Conservation (phyloP, 2,888 invertebrate species). For the Epiblema foenella region DNA sequence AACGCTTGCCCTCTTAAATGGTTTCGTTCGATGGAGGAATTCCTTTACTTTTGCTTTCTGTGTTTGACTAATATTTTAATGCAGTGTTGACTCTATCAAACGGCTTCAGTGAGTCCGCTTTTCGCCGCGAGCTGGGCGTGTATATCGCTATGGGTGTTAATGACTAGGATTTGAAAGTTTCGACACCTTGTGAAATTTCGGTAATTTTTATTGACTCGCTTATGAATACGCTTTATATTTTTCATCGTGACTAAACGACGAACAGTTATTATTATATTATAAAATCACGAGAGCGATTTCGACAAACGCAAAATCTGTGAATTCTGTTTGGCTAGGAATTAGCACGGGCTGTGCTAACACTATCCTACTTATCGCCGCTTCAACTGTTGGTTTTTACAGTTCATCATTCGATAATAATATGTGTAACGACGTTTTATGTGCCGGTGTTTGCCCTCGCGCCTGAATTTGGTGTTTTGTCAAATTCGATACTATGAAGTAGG, state of each 20-base stretch:
- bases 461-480: conserved; percentile 51
- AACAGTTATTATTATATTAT: conserved; percentile 82
- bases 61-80: conserved; percentile 48
- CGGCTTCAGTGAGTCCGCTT: conserved; percentile 40
- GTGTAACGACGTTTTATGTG: conserved; percentile 56
- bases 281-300: conserved; percentile 77
- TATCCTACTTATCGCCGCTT: conserved; percentile 74
- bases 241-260: conserved; percentile 68
- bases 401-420: conserved; percentile 68
- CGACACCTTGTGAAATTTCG: conserved; percentile 69
- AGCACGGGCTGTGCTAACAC: conserved; percentile 70
- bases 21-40: conserved; percentile 63
- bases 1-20: conserved; percentile 70
- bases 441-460: conserved; percentile 54
- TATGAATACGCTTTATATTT: conserved; percentile 54
- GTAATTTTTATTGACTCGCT: conserved; percentile 69
- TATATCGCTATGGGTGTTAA: conserved; percentile 35
- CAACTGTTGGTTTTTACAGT: conserved; percentile 72
- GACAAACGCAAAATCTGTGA: conserved; percentile 56
- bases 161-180: conserved; percentile 43
- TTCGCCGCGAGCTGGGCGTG: conserved; percentile 23
- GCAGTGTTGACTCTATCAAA: conserved; percentile 47
- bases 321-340: conserved; percentile 73
- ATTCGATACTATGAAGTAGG: conserved; percentile 49
- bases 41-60: conserved; percentile 76